Evolutionary conservation across 2,888 invertebrate species (phyloP), one percentile per base, ranked within the genome.

Genomic region (Ennomos quercinarius): DNA sequence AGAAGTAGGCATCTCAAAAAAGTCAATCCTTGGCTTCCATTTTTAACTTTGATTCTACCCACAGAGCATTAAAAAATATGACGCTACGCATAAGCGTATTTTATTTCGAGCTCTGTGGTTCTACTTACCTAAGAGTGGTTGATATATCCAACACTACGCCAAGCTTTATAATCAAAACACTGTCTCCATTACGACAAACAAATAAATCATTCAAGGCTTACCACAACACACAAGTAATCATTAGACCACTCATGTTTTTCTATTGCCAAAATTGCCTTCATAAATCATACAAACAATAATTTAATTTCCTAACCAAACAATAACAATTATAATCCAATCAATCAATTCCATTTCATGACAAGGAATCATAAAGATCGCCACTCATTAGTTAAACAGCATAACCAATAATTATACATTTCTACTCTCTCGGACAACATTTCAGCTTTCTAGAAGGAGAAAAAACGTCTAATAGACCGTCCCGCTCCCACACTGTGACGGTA

Each of bases 401-500:
- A 64, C 69, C 72, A 78, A 81, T 76, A 79, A 83, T 83, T 80
- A 83, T 72, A 72, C 75, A 73, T 74, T 60, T 67, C 51, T 56
- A 61, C 51, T 60, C 57, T 57, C 55, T 46, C 73, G 67, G 73
- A 38, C 54, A 40, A 27, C 77, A 81, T 78, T n/a, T 73, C 71
- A 43, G 72, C 85, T 85, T 85, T 86, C 84, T 72, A 78, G 68
- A 60, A 35, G 41, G 36, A 47, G 43, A 61, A 46, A 52, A 53
- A 60, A 59, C 52, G 49, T 62, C 10, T 61, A 61, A 55, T 56
- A 48, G 52, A n/a, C 57, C 66, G 63, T 62, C 73, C 66, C 61
- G 75, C 74, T 84, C 83, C 78, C 82, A 86, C 84, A 83, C 78
- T 80, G 73, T 83, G 81, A 84, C 86, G 84, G 86, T 70, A 64